phyloP scores from a whole-genome alignment of 1,140 invertebrate genomes.

The Drosophila prosaltans region DNA sequence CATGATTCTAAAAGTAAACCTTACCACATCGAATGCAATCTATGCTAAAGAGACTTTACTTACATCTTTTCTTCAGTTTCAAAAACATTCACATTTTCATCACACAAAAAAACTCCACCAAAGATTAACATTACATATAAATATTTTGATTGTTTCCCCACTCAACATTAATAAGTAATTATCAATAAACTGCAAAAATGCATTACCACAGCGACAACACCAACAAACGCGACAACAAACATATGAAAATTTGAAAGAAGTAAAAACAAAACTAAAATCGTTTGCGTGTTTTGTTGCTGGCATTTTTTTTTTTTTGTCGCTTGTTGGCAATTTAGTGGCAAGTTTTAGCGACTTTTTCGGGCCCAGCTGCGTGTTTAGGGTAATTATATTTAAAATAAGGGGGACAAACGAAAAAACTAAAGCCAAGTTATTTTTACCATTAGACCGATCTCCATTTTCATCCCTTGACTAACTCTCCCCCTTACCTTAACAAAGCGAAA shows the following conservation, averaged over 20 bases:
- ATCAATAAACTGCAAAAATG: conserved; percentile 39
- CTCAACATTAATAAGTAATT: conserved; percentile 28
- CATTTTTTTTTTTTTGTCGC: conserved; percentile 52
- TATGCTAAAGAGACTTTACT: too few species aligned
- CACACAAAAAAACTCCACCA: too few species aligned
- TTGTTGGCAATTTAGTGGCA: conserved; percentile 63
- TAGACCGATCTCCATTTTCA: background rate
- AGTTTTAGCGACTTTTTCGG: conserved; percentile 52
- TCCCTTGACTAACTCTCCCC: background rate
- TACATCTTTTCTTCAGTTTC: too few species aligned
- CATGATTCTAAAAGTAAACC: too few species aligned
- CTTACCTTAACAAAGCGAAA: background rate
- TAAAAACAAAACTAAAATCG: background rate
- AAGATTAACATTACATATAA: background rate
- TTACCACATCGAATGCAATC: too few species aligned
- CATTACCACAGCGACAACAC: conserved; percentile 21
- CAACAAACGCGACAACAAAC: conserved; percentile 19
- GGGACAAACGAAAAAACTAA: conserved; percentile 39
- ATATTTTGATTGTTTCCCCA: conserved; percentile 8
- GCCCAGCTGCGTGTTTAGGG: conserved; percentile 64
- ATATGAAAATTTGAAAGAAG: too few species aligned
- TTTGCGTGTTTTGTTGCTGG: conserved; percentile 57
- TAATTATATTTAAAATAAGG: conserved; percentile 74
- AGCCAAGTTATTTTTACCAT: conserved; percentile 54
- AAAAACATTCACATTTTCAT: too few species aligned